Evolutionary conservation across 2,797 vertebrate genomes (phyloP).

Genomic region (Alectoris magna): DNA sequence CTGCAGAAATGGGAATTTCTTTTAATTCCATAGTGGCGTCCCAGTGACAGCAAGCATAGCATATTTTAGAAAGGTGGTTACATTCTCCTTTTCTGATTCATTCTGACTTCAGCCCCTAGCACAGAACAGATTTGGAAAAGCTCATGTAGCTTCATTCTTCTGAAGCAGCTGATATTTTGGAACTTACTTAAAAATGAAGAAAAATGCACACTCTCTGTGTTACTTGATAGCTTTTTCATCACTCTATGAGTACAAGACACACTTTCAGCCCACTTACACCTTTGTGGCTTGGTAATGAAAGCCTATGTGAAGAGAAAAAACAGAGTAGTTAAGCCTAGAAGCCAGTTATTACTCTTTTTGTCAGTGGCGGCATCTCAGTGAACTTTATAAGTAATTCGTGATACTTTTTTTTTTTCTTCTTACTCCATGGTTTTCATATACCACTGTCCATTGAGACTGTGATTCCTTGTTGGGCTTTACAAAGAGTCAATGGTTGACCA

Average conservation of each 20-base stretch:
- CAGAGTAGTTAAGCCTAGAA: slow-evolving; percentile 28
- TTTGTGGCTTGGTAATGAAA: slow-evolving; percentile 25
- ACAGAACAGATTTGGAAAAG: not conserved
- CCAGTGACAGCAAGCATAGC: not conserved
- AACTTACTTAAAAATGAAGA: slow-evolving; percentile 35
- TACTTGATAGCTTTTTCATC: slow-evolving; percentile 22
- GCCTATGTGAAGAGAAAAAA: not conserved
- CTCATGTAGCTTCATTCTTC: not conserved
- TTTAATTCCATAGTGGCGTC: not conserved
- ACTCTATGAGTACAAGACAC: not conserved
- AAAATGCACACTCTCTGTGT: not conserved
- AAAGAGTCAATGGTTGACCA: slow-evolving; percentile 54
- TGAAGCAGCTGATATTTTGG: not conserved
- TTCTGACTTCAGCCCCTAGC: not conserved
- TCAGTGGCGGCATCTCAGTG: slow-evolving; percentile 25
- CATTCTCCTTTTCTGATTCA: not conserved
- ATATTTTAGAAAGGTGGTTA: not conserved
- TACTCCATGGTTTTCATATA: not conserved
- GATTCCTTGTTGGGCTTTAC: slow-evolving; percentile 60
- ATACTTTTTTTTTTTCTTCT: not conserved
- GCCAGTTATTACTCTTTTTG: slow-evolving; percentile 41
- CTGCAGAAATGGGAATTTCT: not conserved
- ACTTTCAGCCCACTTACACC: slow-evolving; percentile 20
- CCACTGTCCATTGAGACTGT: slow-evolving; percentile 27
- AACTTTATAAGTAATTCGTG: slow-evolving; percentile 63